phyloP scores from a whole-genome alignment of 2,888 invertebrate species.

The Syrphus vitripennis region DNA sequence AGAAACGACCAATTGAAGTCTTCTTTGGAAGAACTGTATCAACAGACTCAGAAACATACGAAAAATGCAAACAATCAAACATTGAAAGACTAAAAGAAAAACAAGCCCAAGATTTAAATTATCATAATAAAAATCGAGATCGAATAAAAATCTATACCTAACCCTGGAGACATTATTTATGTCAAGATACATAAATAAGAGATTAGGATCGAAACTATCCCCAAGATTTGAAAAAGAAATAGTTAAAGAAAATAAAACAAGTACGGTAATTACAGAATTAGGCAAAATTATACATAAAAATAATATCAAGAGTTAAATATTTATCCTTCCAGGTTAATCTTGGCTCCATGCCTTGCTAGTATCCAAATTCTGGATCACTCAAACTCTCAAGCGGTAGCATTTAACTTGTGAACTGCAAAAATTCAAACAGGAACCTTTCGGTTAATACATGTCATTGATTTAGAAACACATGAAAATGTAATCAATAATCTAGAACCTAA shows the following conservation, averaged over 20 bases:
- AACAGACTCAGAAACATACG: not conserved
- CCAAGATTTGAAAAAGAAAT: constrained; percentile 25
- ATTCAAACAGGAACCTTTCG: too few relatives aligned
- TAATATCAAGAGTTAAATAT: not conserved
- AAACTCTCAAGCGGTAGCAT: not conserved
- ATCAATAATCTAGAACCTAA: too few relatives aligned
- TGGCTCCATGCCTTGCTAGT: not conserved
- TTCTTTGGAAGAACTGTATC: constrained; percentile 17
- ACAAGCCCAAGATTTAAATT: not conserved
- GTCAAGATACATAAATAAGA: constrained; percentile 67
- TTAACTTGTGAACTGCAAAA: too few relatives aligned
- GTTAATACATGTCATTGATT: too few relatives aligned
- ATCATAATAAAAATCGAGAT: constrained; percentile 30
- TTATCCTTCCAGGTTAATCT: not conserved
- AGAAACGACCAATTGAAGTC: constrained; percentile 11
- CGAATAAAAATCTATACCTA: constrained; percentile 57
- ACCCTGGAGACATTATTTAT: constrained; percentile 59
- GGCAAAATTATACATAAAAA: not conserved
- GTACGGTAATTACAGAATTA: not conserved
- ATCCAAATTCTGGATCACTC: not conserved
- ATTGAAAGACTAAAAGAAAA: not conserved
- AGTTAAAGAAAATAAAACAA: not conserved
- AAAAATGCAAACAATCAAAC: not conserved
- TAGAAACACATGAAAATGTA: too few relatives aligned
- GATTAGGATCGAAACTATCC: constrained; percentile 65